phyloP scores from a whole-genome alignment of 2,888 invertebrate genomes.

The Volucella bombylans region DNA sequence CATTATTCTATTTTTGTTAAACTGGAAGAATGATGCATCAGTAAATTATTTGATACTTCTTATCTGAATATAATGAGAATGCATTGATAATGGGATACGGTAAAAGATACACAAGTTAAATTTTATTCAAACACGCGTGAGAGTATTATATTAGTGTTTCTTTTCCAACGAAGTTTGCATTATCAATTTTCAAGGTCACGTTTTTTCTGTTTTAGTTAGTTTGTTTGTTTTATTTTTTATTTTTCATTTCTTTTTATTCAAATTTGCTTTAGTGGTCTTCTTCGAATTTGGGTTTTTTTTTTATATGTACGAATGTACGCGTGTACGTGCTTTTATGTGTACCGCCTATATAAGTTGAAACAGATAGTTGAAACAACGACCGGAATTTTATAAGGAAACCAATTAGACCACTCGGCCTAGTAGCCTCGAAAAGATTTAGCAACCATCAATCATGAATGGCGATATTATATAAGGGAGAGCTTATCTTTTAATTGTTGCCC shows the following conservation, averaged over 20 bases:
- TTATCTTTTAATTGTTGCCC: background rate
- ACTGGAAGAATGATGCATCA: slow-evolving; percentile 9
- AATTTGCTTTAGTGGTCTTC: slow-evolving; percentile 29
- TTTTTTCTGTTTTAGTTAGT: background rate
- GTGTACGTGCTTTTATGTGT: background rate
- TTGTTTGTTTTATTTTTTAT: slow-evolving; percentile 1
- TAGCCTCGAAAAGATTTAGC: slow-evolving; percentile 37
- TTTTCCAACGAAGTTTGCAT: slow-evolving; percentile 31
- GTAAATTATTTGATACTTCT: slow-evolving; percentile 13
- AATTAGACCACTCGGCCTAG: slow-evolving; percentile 39
- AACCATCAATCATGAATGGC: slow-evolving; percentile 16
- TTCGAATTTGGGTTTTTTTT: slow-evolving; percentile 24
- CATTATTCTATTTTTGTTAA: slow-evolving; percentile 25
- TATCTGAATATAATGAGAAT: background rate
- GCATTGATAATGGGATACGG: slow-evolving; percentile 7
- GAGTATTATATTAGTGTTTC: slow-evolving; percentile 27
- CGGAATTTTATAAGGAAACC: slow-evolving; percentile 39
- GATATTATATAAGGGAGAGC: slow-evolving; percentile 8
- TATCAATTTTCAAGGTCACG: slow-evolving; percentile 59
- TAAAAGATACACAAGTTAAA: slow-evolving; percentile 6
- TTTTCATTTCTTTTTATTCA: slow-evolving; percentile 31
- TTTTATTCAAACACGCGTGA: slow-evolving; percentile 27
- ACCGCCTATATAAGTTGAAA: slow-evolving; percentile 4
- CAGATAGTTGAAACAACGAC: background rate
- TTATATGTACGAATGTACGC: background rate